Conservation (phyloP, 2,888 invertebrate genomes). For the Schizaphis graminum region DNA sequence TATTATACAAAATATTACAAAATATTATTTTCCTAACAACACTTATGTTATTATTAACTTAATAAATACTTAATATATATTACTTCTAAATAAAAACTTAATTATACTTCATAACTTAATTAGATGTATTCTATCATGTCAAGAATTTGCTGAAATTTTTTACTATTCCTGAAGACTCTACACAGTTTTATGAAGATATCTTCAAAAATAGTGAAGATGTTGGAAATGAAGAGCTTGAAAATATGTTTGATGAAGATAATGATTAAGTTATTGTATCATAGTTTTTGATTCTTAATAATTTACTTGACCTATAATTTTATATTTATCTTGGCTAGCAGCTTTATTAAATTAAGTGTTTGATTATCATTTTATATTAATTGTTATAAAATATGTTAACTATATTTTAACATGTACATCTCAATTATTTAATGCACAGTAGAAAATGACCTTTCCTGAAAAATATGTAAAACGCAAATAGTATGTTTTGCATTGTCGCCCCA, state of each 20-base stretch:
- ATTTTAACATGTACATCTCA: neutral
- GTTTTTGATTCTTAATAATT: too few species aligned
- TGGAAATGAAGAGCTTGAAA: neutral
- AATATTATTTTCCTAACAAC: too few species aligned
- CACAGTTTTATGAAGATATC: slow-evolving; percentile 7
- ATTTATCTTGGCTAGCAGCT: neutral
- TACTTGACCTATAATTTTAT: neutral
- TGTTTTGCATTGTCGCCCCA: too few species aligned
- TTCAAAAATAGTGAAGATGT: neutral
- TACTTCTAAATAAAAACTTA: too few species aligned
- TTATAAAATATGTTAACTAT: neutral
- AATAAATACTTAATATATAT: too few species aligned
- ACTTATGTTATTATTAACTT: too few species aligned
- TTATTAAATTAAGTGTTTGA: too few species aligned
- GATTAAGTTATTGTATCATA: neutral
- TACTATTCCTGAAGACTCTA: neutral
- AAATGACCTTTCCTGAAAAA: neutral
- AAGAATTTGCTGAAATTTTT: neutral
- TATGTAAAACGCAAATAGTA: neutral
- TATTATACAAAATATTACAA: too few species aligned
- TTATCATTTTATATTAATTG: neutral
- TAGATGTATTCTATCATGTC: neutral
- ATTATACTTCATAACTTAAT: too few species aligned
- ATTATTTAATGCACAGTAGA: neutral
- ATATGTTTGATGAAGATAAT: slow-evolving; percentile 3